phyloP scores from a whole-genome alignment of 2,888 invertebrate genomes.

The Netelia virgata region DNA sequence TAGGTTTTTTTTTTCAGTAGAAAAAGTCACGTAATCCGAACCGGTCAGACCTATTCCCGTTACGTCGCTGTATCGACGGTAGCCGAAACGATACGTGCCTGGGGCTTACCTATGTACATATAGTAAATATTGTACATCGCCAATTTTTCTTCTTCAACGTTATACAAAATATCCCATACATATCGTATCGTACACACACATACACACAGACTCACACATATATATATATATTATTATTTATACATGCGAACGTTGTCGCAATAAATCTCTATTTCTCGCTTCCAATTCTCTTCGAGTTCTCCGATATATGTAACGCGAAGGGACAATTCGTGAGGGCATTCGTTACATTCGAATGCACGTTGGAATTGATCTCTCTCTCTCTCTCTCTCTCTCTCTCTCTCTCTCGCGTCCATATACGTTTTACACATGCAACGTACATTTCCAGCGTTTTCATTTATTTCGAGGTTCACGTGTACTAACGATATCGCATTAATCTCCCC shows the following conservation, averaged over 20 bases:
- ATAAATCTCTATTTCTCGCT: constrained; percentile 13
- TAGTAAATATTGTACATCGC: not conserved
- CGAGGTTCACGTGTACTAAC: constrained; percentile 20
- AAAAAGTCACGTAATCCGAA: constrained; percentile 41
- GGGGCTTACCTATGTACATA: not conserved
- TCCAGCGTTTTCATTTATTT: constrained; percentile 35
- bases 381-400: not conserved
- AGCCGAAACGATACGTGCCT: constrained; percentile 5
- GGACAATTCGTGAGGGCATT: constrained; percentile 29
- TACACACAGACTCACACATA: no score
- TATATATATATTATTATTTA: no score
- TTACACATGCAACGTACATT: not conserved
- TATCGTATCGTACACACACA: not conserved
- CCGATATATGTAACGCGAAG: constrained; percentile 3
- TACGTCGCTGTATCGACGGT: constrained; percentile 31
- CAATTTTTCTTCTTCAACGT: constrained; percentile 45
- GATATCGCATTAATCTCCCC: constrained; percentile 34
- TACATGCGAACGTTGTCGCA: not conserved
- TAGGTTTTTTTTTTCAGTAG: constrained; percentile 18
- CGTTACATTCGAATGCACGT: constrained; percentile 49
- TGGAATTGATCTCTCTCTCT: constrained; percentile 1
- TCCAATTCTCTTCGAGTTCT: constrained; percentile 6
- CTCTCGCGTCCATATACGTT: constrained; percentile 24
- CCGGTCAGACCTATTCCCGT: constrained; percentile 36
- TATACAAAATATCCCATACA: not conserved